phyloP scores from a whole-genome alignment of 2,888 invertebrate species.

The Danaus chrysippus region DNA sequence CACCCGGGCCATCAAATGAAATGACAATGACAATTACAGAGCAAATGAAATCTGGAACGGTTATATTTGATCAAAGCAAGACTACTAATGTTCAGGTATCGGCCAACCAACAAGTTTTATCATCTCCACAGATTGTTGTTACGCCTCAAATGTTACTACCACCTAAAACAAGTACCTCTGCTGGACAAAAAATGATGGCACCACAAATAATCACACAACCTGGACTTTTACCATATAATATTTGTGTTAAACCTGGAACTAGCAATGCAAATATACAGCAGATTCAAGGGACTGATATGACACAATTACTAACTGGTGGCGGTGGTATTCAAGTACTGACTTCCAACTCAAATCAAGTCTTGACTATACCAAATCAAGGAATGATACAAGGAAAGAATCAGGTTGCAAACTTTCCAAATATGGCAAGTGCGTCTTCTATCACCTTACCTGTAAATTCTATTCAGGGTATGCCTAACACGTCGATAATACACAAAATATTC shows the following conservation, averaged over 20 bases:
- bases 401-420: constrained; percentile 68
- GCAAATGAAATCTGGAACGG: constrained; percentile 72
- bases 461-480: constrained; percentile 68
- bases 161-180: constrained; percentile 63
- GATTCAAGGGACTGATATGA: constrained; percentile 67
- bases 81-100: constrained; percentile 71
- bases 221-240: constrained; percentile 68
- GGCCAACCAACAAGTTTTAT: constrained; percentile 65
- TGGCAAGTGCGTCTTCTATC: constrained; percentile 74
- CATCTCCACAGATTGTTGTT: constrained; percentile 74
- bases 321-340: constrained; percentile 76
- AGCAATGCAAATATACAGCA: constrained; percentile 65
- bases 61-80: constrained; percentile 72
- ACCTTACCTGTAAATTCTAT: constrained; percentile 71
- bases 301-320: constrained; percentile 65
- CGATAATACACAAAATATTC: constrained; percentile 74
- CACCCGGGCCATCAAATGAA: constrained; percentile 73
- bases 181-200: constrained; percentile 64
- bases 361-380: constrained; percentile 69
- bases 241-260: constrained; percentile 71
- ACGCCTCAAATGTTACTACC: constrained; percentile 74
- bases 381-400: constrained; percentile 72
- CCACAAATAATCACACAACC: constrained; percentile 72
- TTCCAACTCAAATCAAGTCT: constrained; percentile 73
- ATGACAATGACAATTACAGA: constrained; percentile 75